phyloP scores from a whole-genome alignment of 2,113 vertebrate genomes.

The Pogona vitticeps region DNA sequence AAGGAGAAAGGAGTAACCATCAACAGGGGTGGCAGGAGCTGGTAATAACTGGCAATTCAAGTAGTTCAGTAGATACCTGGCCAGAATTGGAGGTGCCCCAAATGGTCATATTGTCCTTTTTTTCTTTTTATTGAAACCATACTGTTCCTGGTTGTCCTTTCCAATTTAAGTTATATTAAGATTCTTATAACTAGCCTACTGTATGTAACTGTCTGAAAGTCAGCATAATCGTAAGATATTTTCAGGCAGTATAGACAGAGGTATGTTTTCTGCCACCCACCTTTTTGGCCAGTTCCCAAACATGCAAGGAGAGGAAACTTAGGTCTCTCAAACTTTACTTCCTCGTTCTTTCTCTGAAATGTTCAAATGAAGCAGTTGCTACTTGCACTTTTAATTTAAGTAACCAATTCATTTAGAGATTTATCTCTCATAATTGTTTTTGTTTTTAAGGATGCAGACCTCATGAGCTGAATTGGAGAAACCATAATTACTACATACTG shows the following conservation, averaged over 20 bases:
- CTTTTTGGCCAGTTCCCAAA: not conserved
- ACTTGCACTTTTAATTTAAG: not conserved
- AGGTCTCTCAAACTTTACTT: not conserved
- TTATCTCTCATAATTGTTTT: not conserved
- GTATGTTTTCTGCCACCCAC: not conserved
- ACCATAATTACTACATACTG: conserved; percentile 1
- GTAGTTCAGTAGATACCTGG: not conserved
- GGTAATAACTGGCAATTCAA: not conserved
- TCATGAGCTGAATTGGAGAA: not conserved
- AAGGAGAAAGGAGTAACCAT: not conserved
- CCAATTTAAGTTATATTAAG: not conserved
- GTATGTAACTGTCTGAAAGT: not conserved
- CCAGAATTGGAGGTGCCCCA: not conserved
- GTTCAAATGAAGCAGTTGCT: not conserved
- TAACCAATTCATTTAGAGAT: not conserved
- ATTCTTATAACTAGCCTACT: not conserved
- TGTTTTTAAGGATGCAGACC: not conserved
- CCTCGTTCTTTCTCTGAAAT: not conserved
- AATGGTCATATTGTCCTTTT: not conserved
- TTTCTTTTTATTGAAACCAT: not conserved
- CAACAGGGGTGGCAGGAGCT: not conserved
- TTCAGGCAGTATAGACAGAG: not conserved
- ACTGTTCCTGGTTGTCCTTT: not conserved
- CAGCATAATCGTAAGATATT: not conserved
- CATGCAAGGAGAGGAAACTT: not conserved